A percentile compares a stretch with the other conserved stretches of the same genome.
These are phyloP conservation scores for Sinocyclocheilus grahami DNA, from an alignment of 2,113 vertebrate species.

Conservation along the genomic window DNA sequence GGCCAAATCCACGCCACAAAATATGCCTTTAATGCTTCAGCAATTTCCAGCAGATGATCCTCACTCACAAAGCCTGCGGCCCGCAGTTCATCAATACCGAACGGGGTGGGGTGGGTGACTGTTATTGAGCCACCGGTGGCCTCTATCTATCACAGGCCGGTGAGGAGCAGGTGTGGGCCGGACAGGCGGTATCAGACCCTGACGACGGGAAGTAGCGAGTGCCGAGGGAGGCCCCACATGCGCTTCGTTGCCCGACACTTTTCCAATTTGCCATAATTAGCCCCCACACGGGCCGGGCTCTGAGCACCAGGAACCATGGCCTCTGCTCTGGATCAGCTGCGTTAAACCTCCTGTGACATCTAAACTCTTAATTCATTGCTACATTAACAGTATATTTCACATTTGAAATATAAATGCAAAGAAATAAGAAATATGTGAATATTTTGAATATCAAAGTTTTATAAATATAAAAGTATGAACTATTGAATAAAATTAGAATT, in stretches of 20 bases:
- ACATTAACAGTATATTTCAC: conserved; percentile 71
- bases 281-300: conserved; percentile 56
- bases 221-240: conserved; percentile 58
- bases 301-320: conserved; percentile 9
- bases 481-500: too few relatives aligned
- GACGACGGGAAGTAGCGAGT: conserved; percentile 41
- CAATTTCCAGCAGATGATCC: conserved; percentile 64
- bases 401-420: too few relatives aligned
- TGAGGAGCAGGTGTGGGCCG: conserved; percentile 60
- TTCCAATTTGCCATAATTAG: conserved; percentile 69
- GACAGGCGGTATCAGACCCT: conserved; percentile 58
- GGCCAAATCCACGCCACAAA: conserved; percentile 16
- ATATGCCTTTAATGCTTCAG: conserved; percentile 28
- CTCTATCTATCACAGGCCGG: conserved; percentile 57
- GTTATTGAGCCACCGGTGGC: conserved; percentile 59
- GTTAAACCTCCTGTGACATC: conserved; percentile 54
- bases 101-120: neutral
- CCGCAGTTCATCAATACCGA: conserved; percentile 58
- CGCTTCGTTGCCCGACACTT: conserved; percentile 34
- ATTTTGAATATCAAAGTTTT: too few relatives aligned
- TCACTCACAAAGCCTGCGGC: conserved; percentile 57
- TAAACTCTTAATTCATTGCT: conserved; percentile 83
- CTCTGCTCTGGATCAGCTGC: conserved; percentile 77
- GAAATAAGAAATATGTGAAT: too few relatives aligned
- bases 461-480: too few relatives aligned